Base-by-base conservation (phyloP, 2,797 vertebrate genomes). In the Acanthurus lineatus region DNA sequence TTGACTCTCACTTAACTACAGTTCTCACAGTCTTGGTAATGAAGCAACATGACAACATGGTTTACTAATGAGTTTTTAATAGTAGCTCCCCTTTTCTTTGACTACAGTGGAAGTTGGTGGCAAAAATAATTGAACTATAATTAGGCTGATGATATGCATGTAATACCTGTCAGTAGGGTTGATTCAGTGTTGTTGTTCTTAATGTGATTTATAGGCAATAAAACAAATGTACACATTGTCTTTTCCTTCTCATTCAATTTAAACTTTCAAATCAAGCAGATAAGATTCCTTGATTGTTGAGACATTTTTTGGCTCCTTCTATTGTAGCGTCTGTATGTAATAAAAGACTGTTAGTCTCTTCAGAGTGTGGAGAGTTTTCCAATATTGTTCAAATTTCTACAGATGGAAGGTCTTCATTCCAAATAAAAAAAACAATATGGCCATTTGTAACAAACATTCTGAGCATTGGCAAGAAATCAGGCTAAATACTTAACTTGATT, bases 401-500 rank as follows among this genome's bases (percentile, higher is more conserved):
- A 68, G 77, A 42, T 28, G 28, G 20, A 17, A 75, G 52, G 49
- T 63, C 7, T 65, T 62, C 14, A 12, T 63, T 67, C 6, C 7
- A 73, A 70, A 71, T 38, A 35, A 35, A 35, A 32, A 61, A 60
- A 71, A 32, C 40, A 52, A 10, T 2, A 19, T 42, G 45, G 74
- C 51, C 58, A 22, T 59, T 70, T 86, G 40, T 42, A 63, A 51
- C 3, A 5, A 56, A 52, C 3, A 35, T 69, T 72, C 56, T 40
- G 65, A 80, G 76, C 73, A 22, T 35, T 47, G 69, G 69, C 57
- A 60, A 69, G 70, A 86, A 89, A 90, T 91, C 81, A 81, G 81
- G 70, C 81, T 83, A 72, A 88, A 84, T 52, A 53, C 81, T 65
- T 87, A 74, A 89, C 85, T 83, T 49, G 59, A 90, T 91, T 87